A percentile compares a stretch with the other conserved stretches of the same genome.
Evolutionary conservation across 2,113 vertebrate genomes (phyloP).

Genomic region (Hepsetus odoe): DNA sequence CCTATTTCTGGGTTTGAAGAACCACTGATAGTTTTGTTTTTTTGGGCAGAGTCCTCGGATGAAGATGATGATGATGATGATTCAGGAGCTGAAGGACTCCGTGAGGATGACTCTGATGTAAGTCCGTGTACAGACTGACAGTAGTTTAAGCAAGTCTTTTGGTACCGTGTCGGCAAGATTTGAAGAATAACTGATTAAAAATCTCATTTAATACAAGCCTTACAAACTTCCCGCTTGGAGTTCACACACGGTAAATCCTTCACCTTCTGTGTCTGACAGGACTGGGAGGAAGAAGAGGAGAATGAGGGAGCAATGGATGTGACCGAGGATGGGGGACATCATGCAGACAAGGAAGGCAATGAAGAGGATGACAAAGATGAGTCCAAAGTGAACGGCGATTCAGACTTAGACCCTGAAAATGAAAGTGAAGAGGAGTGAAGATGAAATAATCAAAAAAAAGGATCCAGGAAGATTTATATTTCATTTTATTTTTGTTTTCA

Average conservation of each 20-base stretch:
- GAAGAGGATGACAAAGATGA: conserved; percentile 80
- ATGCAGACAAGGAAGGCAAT: conserved; percentile 49
- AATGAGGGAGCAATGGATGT: conserved; percentile 60
- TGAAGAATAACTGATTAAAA: too few species aligned
- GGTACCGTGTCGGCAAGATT: too few species aligned
- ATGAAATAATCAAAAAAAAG: conserved; percentile 37
- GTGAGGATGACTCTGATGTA: conserved; percentile 75
- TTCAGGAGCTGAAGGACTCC: conserved; percentile 74
- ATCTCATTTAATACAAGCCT: too few species aligned
- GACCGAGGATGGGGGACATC: conserved; percentile 67
- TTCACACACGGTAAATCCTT: neutral
- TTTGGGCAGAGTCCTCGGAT: conserved; percentile 74
- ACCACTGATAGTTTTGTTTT: neutral
- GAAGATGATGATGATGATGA: conserved; percentile 75
- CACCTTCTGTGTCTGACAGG: conserved; percentile 63
- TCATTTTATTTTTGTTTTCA: conserved; percentile 79
- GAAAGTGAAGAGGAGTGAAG: conserved; percentile 95
- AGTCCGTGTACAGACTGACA: too few species aligned
- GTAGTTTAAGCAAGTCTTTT: too few species aligned
- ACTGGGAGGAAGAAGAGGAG: conserved; percentile 86
- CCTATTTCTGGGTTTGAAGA: neutral
- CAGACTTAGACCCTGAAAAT: conserved; percentile 90
- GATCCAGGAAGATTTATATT: conserved; percentile 74
- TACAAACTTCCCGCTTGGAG: too few species aligned
- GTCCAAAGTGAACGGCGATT: conserved; percentile 92